These are phyloP conservation scores for Matsumyia berberina DNA, from an alignment of 2,888 invertebrate species.

Conservation along the genomic window DNA sequence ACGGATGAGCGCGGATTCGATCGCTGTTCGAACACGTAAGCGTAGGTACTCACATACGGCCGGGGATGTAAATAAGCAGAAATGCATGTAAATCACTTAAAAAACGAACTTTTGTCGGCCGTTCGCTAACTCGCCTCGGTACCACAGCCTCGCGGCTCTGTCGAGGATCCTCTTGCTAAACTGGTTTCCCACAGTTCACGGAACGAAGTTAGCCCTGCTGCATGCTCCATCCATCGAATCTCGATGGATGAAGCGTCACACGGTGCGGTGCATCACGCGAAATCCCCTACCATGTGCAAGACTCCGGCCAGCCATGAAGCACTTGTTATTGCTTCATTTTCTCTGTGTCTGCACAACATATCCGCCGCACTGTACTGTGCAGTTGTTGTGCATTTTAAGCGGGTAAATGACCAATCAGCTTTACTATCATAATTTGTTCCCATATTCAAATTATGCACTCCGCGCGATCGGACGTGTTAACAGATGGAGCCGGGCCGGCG, in stretches of 20 bases:
- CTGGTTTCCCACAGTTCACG: conserved; percentile 73
- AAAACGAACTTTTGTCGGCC: conserved; percentile 72
- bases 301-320: conserved; percentile 37
- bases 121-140: conserved; percentile 49
- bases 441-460: conserved; percentile 76
- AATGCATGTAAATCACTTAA: conserved; percentile 75
- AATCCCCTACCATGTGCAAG: conserved; percentile 31
- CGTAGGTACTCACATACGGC: conserved; percentile 55
- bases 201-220: conserved; percentile 22
- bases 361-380: conserved; percentile 1
- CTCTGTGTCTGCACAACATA: conserved; percentile 20
- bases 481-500: conserved; percentile 63
- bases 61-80: conserved; percentile 73
- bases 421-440: conserved; percentile 74
- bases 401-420: conserved; percentile 75
- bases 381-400: conserved; percentile 56
- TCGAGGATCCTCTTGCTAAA: conserved; percentile 57
- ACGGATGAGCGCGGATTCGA: conserved; percentile 49
- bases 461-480: conserved; percentile 65
- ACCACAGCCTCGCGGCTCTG: conserved; percentile 16
- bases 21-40: conserved; percentile 63
- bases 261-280: conserved; percentile 64
- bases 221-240: conserved; percentile 55
- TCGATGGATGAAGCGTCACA: conserved; percentile 65
- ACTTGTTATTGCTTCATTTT: conserved; percentile 76